These are phyloP conservation scores for Macrostomum lignano DNA, from an alignment of 1,140 invertebrate genomes.

Conservation along the genomic window DNA sequence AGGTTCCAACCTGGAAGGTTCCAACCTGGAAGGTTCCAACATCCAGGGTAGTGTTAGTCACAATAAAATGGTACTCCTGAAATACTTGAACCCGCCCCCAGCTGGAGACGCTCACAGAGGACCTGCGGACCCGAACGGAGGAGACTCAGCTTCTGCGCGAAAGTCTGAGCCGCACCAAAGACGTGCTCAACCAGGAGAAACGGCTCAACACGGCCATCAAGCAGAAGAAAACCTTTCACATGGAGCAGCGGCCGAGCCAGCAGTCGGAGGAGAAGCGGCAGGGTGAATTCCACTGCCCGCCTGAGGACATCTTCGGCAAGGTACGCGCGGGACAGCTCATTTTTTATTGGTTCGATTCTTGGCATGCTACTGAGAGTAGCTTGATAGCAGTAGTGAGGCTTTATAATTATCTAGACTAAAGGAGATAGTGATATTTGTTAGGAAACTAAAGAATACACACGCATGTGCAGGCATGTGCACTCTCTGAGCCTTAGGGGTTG, in stretches of 20 bases:
- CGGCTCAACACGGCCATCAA: conserved; percentile 24
- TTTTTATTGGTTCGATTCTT: conserved; percentile 3
- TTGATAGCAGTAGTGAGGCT: too few relatives aligned
- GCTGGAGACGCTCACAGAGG: conserved; percentile 4
- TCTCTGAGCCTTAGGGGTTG: too few relatives aligned
- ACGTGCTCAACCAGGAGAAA: conserved; percentile 22
- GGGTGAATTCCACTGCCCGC: conserved; percentile 8
- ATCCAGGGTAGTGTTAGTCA: too few relatives aligned
- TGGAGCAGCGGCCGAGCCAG: conserved; percentile 18
- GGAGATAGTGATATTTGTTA: too few relatives aligned
- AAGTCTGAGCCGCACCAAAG: conserved; percentile 16
- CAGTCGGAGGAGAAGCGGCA: conserved; percentile 11
- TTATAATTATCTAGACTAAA: too few relatives aligned
- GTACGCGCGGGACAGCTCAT: conserved; percentile 4
- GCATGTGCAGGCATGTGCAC: too few relatives aligned
- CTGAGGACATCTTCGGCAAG: conserved; percentile 7
- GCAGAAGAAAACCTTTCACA: conserved; percentile 14
- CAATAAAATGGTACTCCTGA: too few relatives aligned
- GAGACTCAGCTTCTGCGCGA: conserved; percentile 22
- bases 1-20: too few relatives aligned
- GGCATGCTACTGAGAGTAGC: conserved; percentile 8
- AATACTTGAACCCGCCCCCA: conserved; percentile 8
- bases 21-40: too few relatives aligned
- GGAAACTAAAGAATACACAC: too few relatives aligned
- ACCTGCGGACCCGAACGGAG: conserved; percentile 16